Base-by-base conservation (phyloP, 2,797 vertebrate species). In the Acestrorhynchus altus region DNA sequence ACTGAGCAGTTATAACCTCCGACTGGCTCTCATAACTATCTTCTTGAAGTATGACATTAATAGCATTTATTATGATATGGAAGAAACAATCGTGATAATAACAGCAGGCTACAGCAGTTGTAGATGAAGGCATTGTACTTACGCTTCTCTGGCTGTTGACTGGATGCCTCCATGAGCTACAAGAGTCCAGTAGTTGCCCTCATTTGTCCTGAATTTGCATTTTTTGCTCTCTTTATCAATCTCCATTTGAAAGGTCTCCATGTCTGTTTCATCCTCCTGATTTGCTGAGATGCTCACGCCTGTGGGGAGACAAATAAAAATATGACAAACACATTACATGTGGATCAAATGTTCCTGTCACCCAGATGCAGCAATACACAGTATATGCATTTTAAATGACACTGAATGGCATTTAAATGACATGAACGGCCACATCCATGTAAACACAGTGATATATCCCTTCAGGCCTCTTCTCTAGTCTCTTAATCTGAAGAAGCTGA, bases 171-270 rank as follows among this genome's bases (percentile, higher is more conserved):
- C 97, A 0, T 99, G 97, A 78, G 94, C 90, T 87, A 98, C 97
- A 76, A 99, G 93, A 15, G 91, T 93, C 97, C 98, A 99, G 91
- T 96, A 98, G 86, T 94, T 95, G 67, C 97, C 96, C 0, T 93
- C 92, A 87, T 95, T 95, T 85, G 94, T 94, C 74, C 97, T 94
- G 76, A 99, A 96, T 40, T 91, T 95, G 78, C 95, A 98, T 87
- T 95, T 97, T 88, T 91, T 96, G 82, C 91, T 98, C 76, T 97
- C 96, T 1, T 89, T 93, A 90, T 98, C 94, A 0, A 97, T 96
- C 87, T 98, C 97, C 95, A 99, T 96, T 92, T 99, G 96, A 91
- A 98, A 99, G 0, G 96, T 98, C 90, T 99, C 98, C 3, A 93
- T 94, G 90, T 97, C 96, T 12, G 96, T 95, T 89, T 97, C 96